Evolutionary conservation across 2,797 vertebrate species (phyloP).

Genomic region (Anguilla pacifica): DNA sequence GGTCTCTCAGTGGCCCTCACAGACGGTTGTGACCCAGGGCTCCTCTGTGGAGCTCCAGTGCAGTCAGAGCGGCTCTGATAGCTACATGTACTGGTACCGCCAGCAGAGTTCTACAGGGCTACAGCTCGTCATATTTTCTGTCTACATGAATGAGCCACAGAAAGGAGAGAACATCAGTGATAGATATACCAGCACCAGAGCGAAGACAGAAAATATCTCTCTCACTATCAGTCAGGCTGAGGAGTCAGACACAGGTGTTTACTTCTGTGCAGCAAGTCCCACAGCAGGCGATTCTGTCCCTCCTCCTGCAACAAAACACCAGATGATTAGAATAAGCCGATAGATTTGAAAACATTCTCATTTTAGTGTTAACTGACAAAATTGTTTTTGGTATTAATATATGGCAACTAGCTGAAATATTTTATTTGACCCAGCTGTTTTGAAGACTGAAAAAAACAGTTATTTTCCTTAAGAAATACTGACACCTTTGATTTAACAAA

Average conservation of each 20-base stretch:
- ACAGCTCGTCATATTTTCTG: neutral
- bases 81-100: conserved; percentile 16
- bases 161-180: neutral
- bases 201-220: neutral
- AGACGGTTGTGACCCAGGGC: neutral
- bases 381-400: neutral
- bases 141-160: neutral
- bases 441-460: too few species aligned
- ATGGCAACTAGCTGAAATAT: too few species aligned
- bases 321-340: neutral
- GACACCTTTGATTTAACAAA: too few species aligned
- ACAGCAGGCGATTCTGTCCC: neutral
- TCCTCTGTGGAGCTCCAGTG: conserved; percentile 25
- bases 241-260: conserved; percentile 26
- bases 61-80: neutral
- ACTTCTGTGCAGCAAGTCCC: conserved; percentile 25
- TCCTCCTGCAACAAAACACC: neutral
- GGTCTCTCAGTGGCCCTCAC: conserved; percentile 19
- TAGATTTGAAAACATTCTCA: neutral
- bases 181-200: conserved; percentile 10
- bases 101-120: conserved; percentile 3
- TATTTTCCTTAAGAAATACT: too few species aligned
- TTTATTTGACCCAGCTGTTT: too few species aligned
- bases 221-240: neutral
- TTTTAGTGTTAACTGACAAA: neutral